A percentile compares a stretch with the other conserved stretches of the same genome.
Evolutionary conservation across 2,797 vertebrate genomes (phyloP).

Genomic region (Amblyopsis hoosieri): DNA sequence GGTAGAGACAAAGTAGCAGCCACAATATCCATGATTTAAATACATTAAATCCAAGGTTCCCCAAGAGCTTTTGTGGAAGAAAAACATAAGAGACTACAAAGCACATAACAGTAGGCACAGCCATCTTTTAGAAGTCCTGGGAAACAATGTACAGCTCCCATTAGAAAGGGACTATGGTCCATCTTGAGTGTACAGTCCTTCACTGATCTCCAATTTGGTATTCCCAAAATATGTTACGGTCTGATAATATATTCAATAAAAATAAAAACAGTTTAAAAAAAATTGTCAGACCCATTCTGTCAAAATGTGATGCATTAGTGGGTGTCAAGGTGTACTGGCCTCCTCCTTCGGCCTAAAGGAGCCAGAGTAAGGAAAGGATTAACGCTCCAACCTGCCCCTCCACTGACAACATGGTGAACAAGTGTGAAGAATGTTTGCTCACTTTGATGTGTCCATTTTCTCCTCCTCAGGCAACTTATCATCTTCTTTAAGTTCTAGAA

Average conservation of each 20-base stretch:
- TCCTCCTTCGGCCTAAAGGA: conserved; percentile 80
- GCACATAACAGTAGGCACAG: conserved; percentile 29
- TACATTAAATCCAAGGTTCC: conserved; percentile 68
- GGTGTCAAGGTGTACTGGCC: conserved; percentile 77
- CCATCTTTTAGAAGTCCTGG: conserved; percentile 58
- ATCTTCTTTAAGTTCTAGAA: conserved; percentile 90
- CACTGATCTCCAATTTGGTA: conserved; percentile 40
- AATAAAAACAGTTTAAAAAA: not conserved
- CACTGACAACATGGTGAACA: conserved; percentile 9
- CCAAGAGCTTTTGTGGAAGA: too few relatives aligned
- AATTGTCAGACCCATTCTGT: conserved; percentile 43
- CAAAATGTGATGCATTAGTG: conserved; percentile 25
- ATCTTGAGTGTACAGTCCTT: conserved; percentile 49
- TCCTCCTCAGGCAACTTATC: conserved; percentile 92
- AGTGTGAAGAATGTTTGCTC: conserved; percentile 47
- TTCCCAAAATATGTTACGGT: conserved; percentile 32
- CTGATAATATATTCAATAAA: conserved; percentile 15
- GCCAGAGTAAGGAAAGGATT: conserved; percentile 33
- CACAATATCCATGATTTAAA: conserved; percentile 73
- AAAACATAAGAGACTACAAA: conserved; percentile 55
- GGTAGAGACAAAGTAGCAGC: conserved; percentile 44
- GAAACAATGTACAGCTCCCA: conserved; percentile 63
- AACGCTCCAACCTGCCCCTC: conserved; percentile 12
- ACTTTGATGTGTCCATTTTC: conserved; percentile 94
- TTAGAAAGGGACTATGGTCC: conserved; percentile 19